Percentiles rank a stretch among this genome's conserved stretches.
phyloP scores from a whole-genome alignment of 2,797 vertebrate genomes.

The Thripadectes ignobilis region DNA sequence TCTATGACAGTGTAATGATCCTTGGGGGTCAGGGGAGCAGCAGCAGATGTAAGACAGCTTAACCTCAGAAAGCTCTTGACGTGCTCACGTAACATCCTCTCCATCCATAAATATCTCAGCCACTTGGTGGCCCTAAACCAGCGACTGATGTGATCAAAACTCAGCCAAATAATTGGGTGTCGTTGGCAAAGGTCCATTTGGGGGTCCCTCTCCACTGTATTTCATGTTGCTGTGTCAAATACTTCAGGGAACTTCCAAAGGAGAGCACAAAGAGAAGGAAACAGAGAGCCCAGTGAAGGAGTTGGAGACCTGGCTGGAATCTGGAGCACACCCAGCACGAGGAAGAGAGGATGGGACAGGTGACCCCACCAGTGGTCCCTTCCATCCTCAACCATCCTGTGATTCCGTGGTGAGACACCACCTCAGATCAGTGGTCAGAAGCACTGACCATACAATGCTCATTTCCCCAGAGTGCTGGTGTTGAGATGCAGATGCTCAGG shows the following conservation, averaged over 20 bases:
- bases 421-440: neutral
- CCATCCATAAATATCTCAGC: neutral
- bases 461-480: neutral
- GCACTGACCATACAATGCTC: no score
- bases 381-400: neutral
- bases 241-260: neutral
- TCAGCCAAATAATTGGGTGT: neutral
- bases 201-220: neutral
- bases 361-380: neutral
- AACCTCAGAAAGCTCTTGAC: conserved; percentile 20
- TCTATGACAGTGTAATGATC: conserved; percentile 24
- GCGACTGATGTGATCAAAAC: neutral
- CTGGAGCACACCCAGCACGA: neutral
- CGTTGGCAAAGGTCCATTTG: rapidly evolving
- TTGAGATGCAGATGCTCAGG: neutral
- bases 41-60: conserved; percentile 33
- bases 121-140: neutral
- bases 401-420: no score
- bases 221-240: neutral
- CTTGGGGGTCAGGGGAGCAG: neutral
- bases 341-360: neutral
- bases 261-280: neutral
- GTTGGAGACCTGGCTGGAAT: neutral
- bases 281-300: neutral
- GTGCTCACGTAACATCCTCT: neutral